Evolutionary conservation across 2,797 vertebrate species (phyloP), one percentile per base, ranked within the genome.

Genomic region (Chelmon rostratus): DNA sequence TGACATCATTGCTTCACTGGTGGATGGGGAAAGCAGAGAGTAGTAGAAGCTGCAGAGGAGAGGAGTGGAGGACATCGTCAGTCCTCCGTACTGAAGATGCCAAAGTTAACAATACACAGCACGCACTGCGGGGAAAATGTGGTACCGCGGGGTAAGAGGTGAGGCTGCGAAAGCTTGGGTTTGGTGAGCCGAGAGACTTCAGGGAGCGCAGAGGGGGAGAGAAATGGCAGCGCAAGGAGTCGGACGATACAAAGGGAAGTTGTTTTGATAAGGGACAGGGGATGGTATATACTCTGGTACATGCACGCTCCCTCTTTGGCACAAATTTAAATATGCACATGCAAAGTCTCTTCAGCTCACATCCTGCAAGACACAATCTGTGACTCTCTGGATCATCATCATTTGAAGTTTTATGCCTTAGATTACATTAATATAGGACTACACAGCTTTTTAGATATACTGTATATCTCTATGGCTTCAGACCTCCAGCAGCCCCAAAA

Each of bases 51-150:
- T 63, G 50, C 42, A n/a, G 35, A 1, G 33, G 57, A 52, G 42
- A 40, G 33, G 37, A 52, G 52, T 35, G 50, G 71, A 69, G 83
- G 70, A 56, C 85, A 83, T 86, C 72, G 81, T 77, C 21, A 54
- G 78, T 82, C 76, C 58, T 83, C 50, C 49, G 23, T 18, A 31
- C 33, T 13, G 58, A 61, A 38, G 78, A 91, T 81, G 89, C 91
- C 88, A 91, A 91, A 91, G 88, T 91, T 93, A 91, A 93, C 90
- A 89, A 87, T 85, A 78, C 58, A 50, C 87, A 92, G 87, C 85
- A 82, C 74, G 53, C 79, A 87, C 62, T 74, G 66, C 28, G 56
- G 86, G 79, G 83, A 73, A 73, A 21, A 72, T 78, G 85, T 85
- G 81, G 84, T 68, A 79, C 82, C 82, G 28, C 65, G 33, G 76